Evolutionary conservation across 2,888 invertebrate species (phyloP), one percentile per base, ranked within the genome.

Genomic region (Neoascia interrupta): DNA sequence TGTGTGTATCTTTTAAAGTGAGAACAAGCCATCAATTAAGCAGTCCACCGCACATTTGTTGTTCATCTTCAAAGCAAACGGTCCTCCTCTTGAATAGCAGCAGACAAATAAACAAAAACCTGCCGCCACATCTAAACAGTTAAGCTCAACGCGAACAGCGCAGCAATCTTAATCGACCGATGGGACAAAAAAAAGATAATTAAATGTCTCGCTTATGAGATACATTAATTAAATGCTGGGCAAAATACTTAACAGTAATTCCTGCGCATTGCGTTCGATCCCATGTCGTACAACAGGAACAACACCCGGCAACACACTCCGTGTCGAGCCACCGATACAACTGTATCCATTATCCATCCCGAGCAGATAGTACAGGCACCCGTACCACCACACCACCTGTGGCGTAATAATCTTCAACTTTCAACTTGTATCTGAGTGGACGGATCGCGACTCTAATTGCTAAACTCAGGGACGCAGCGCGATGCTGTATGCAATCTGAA

Each of bases 191-290:
- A 6, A 64, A 58, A 64, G 26, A 68, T 72, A 79, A 79, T 79
- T 79, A 79, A 79, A 79, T 73, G 79, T 66, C 73, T 54, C 49
- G 66, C 61, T 73, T 73, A 68, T 73, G 79, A 73, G 28, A 43
- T 54, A 61, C 73, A 79, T 79, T 73, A 73, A 79, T 79, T 79
- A 79, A 79, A 73, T 60, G 79, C 37, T 61, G 36, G 31, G 51
- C 18, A 21, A 47, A 43, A 54, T 68, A 68, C 36, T 68, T 68
- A 39, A 73, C 73, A 68, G 79, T 79, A 79, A 60, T 72, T 61
- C 60, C 54, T 54, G 54, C 18, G 54, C 66, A 73, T 61, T 49
- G 61, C 68, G 53, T 73, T 49, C 61, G 66, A 73, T 79, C 61
- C 66, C 28, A 56, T 73, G 79, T 73, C 66, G 43, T 63, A 75